Base-by-base conservation (phyloP, 37 sponge, comb jelly and placozoan genomes). In the Halisarca cf. caerulea region DNA sequence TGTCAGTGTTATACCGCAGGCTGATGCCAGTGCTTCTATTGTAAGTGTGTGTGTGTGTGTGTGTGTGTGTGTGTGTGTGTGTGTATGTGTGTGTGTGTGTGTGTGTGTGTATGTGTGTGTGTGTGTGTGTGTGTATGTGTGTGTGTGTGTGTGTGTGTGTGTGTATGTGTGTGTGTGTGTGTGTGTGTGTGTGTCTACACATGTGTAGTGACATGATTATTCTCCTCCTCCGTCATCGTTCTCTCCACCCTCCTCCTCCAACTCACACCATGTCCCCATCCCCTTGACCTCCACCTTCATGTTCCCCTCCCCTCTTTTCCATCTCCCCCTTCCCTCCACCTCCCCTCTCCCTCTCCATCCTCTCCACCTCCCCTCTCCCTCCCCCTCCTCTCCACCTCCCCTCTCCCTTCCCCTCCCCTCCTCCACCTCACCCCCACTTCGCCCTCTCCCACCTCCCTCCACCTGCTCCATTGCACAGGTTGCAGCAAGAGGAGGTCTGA, bases 151-250 rank as follows among this genome's bases (percentile, higher is more conserved):
- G 11, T 40, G 33, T 4, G 35, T 68, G 33, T 28, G 35, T 6
- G 11, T 34, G 51, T 47, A 11, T 64, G 66, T 33, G 64, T 82
- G 66, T 33, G 42, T 82, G 43, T 32, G 68, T 66, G 42, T 66
- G 83, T 82, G 43, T 33, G 39, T 82, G 40, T 32, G 42, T 61
- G 68, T 82, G 83, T 82, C 21, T 32, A 23, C 2, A 25, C 1
- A 21, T 81, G 23, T 66, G 8, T 23, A 14, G 66, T 64, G 51
- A 80, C 24, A 69, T 37, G 9, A 24, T 17, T 47, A 18, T 7
- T 84, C 54, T 8, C 78, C 66, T 17, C 60, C 58, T 59, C 37
- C 59, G 7, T 25, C 33, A 9, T 24, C 58, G 7, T 1, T 79
- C 23, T 42, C 60, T 9, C 35, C 70, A 78, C 27, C 80, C 79